phyloP scores from a whole-genome alignment of 92 coral and sea anemone genomes.

The Zoanthus gigantus region DNA sequence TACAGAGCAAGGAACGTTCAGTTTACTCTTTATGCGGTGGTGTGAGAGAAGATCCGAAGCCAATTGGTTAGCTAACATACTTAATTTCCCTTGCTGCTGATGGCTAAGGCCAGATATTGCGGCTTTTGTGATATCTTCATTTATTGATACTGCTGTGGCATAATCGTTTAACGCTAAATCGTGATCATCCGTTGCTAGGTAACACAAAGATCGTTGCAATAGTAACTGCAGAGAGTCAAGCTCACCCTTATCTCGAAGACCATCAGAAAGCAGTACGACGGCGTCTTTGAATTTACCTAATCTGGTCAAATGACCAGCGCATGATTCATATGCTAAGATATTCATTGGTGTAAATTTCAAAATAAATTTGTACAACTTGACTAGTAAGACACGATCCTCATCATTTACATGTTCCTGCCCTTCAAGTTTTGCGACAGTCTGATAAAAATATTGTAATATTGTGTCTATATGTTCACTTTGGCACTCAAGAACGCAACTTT shows the following conservation, averaged over 20 bases:
- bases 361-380: conserved; percentile 69
- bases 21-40: conserved; percentile 67
- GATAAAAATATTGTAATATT: conserved; percentile 67
- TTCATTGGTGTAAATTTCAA: conserved; percentile 65
- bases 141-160: conserved; percentile 66
- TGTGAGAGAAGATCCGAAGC: conserved; percentile 70
- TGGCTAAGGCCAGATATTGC: conserved; percentile 63
- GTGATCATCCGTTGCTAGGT: conserved; percentile 64
- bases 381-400: conserved; percentile 33
- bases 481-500: conserved; percentile 60
- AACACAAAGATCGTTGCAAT: conserved; percentile 74
- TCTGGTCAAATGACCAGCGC: conserved; percentile 73
- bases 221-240: conserved; percentile 51
- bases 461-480: conserved; percentile 49
- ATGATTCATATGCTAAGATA: conserved; percentile 52
- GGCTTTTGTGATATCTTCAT: conserved; percentile 65
- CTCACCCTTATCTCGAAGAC: conserved; percentile 42
- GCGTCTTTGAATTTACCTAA: conserved; percentile 71
- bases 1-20: conserved; percentile 63
- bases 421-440: conserved; percentile 55
- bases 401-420: conserved; percentile 19
- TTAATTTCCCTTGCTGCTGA: conserved; percentile 58
- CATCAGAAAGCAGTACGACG: conserved; percentile 70
- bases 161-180: conserved; percentile 75
- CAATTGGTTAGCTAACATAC: conserved; percentile 54